Base-by-base conservation (phyloP, 2,888 invertebrate genomes). In the Tromatobia lineatoria region DNA sequence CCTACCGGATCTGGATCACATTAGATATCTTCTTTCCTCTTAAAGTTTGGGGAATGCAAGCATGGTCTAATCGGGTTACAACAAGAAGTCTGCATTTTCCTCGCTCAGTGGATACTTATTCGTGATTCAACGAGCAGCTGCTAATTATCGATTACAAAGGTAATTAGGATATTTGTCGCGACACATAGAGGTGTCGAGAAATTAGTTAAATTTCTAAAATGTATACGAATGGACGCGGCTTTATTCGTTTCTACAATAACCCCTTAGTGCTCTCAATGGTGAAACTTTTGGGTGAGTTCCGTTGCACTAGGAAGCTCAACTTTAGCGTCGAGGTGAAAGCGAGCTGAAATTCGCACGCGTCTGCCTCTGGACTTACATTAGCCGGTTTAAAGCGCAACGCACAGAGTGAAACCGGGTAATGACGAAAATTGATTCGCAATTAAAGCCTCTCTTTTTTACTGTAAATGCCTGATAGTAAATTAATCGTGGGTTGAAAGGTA, bases 221-320 rank as follows among this genome's bases (percentile, higher is more conserved):
- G 34, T 34, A 42, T 23, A 54, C 34, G 54, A 29, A 25, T 13
- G 54, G 38, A 54, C 54, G 54, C 42, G 54, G 50, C 54, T 57
- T 57, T 23, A 54, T 71, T 71, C 71, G 59, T 59, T 70, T 38
- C 34, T 50, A 13, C 15, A 61, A 45, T 47, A 77, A 47, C 20
- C 61, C 52, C 47, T 42, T n/a, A 70, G 34, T 50, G 61, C 70
- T 70, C 71, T 78, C 71, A 78, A 78, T 70, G 70, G 42, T 50
- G 42, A 50, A 78, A 78, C 70, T 78, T 78, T 59, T 38, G 20
- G 13, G n/a, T 10, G 50, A 70, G 61, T 61, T 59, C 38, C 78
- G 29, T 57, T 25, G 23, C 29, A 8, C 67, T 47, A 8, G 64
- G 50, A 50, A 34, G 52, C 23, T 15, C 50, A 78, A 76, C 67